Evolutionary conservation across 2,113 vertebrate genomes (phyloP), one percentile per base, ranked within the genome.

Genomic region (Catharus minimus): DNA sequence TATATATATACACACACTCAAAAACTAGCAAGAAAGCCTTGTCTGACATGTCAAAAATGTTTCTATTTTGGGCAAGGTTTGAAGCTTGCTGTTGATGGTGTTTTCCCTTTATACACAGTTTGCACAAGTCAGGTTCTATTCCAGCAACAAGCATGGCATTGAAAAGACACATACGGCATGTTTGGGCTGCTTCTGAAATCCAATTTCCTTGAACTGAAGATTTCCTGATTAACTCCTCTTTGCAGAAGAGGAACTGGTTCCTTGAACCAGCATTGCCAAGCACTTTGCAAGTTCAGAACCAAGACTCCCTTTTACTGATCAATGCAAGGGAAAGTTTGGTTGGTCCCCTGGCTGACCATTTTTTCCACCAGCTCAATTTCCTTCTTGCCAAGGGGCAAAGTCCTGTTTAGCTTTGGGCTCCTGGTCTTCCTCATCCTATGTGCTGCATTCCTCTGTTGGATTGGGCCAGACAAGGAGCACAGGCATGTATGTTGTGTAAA

Each of bases 1-100:
- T 95, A 69, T 87, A 86, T 89, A 74, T 95, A 69, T 61, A 84
- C 30, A 87, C 85, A 87, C 22, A 49, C n/a, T 71, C n/a, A n/a
- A 86, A 86, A 92, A 44, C 23, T 73, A 71, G 58, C 39, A 75
- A 91, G 61, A 71, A 84, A 90, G 21, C 21, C 26, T 60, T 67
- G 46, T 50, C 46, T 86, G 49, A 83, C n/a, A 38, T 49, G 66
- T 83, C 33, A 88, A 78, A 93, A 94, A 65, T 64, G 15, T 86
- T 93, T 86, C 80, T 94, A 43, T 90, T 93, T 90, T 78, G 53
- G 44, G 36, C 15, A 38, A 46, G 15, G 41, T 71, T 82, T 92
- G 76, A 74, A 92, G 52, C 27, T 44, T 83, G 26, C 33, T 90
- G 65, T 69, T 86, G 44, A 15, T 77, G 27, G 22, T 58, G 14